Conservation (phyloP, 2,888 invertebrate genomes). For the Cataglyphis cursor region DNA sequence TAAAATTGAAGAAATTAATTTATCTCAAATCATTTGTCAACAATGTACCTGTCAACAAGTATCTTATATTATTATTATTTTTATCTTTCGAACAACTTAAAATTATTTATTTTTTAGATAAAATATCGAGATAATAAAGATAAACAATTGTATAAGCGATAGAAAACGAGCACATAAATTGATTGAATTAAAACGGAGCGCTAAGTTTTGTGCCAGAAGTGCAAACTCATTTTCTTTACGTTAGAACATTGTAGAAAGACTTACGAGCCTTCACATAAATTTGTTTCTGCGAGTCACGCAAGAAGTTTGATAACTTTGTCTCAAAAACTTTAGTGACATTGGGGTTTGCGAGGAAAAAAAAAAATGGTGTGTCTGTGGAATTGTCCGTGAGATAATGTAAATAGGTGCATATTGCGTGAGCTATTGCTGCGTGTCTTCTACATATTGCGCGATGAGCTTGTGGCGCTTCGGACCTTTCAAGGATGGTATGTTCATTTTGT, state of each 20-base stretch:
- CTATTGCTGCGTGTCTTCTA: slow-evolving; percentile 11
- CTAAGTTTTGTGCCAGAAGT: slow-evolving; percentile 19
- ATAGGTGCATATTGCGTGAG: slow-evolving; percentile 47
- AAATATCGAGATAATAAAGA: not conserved
- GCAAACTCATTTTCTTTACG: slow-evolving; percentile 12
- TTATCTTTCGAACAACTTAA: not conserved
- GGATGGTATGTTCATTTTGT: slow-evolving; percentile 72
- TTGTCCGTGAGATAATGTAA: slow-evolving; percentile 10
- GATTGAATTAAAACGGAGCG: slow-evolving; percentile 54
- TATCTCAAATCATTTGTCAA: not conserved
- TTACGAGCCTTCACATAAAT: not conserved
- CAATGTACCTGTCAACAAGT: not conserved
- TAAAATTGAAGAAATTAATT: not conserved
- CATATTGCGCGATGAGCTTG: slow-evolving; percentile 72
- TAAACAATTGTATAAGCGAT: not conserved
- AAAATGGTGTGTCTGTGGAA: slow-evolving; percentile 18
- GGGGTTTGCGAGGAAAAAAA: slow-evolving; percentile 9
- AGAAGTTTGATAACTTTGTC: slow-evolving; percentile 12
- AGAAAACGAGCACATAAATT: not conserved
- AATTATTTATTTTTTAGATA: not conserved
- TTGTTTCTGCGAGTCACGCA: slow-evolving; percentile 18
- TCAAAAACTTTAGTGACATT: slow-evolving; percentile 8
- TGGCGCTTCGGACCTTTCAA: slow-evolving; percentile 75
- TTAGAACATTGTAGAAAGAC: not conserved
- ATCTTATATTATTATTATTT: not conserved